Evolutionary conservation across 2,888 invertebrate species (phyloP), one percentile per base, ranked within the genome.

Genomic region (Protophormia terraenovae): DNA sequence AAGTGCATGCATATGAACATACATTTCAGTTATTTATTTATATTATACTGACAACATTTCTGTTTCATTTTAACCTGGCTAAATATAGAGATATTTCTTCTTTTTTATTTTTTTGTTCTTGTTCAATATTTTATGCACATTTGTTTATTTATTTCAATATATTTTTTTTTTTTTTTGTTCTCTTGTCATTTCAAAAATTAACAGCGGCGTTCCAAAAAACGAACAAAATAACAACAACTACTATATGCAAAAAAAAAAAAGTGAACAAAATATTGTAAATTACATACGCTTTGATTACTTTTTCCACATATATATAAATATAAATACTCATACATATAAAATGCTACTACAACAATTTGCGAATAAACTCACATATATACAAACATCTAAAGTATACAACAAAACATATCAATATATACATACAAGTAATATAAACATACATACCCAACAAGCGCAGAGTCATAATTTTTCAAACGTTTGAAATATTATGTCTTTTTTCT

Each of bases 271-370:
- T 85, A 78, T 82, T 85, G 78, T 62, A 82, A 85, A 82, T 78
- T 85, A 66, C 82, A 82, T 75, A 75, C 71, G 75, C 64, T 85
- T 85, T 85, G 78, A 82, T 82, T 71, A 78, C 41, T 78, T 78
- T 82, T 55, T 78, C 41, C 27, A 55, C 19, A 35, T 2, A 6
- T 19, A 6, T 41, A 35, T 22, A 22, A 19, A 47, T 29, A 22
- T 22, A 35, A 35, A 60, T 10, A 14, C 19, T 0, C 12, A 35
- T 55, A 3, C 4, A 22, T 50, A 50, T 19, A 24, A 41, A 64
- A 14, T 24, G 38, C 19, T 22, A 12, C 19, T 35, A 10, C 14
- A 8, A 50, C 22, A 38, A 38, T 38, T 38, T 38, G 38, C 38
- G 12, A 38, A 12, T n/a, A n/a, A n/a, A n/a, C 12, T 38, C 12